Base-by-base conservation (phyloP, 2,797 vertebrate species). In the Rhinoraja longicauda region DNA sequence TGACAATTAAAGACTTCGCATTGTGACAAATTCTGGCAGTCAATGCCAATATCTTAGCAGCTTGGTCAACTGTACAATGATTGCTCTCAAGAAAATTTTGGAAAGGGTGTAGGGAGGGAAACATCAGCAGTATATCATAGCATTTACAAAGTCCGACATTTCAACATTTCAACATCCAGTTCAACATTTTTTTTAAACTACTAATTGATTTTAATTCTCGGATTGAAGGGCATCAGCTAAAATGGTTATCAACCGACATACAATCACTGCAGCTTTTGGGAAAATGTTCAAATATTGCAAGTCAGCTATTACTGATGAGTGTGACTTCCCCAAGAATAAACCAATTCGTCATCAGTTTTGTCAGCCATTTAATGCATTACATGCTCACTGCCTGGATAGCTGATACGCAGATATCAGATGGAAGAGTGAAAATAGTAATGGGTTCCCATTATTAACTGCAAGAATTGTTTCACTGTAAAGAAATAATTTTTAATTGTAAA, bases 21-120 rank as follows among this genome's bases (percentile, higher is more conserved):
- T 90, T 84, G 81, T 84, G 53, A 53, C 53, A 90, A 24, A 24
- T 36, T 70, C n/a, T 64, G 86, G 62, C 32, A 67, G 32, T 90
- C 86, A 90, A 67, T 90, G 53, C 81, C 32, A 70, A 73, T 75
- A 73, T 92, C 19, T 26, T 92, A 92, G 90, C 90, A 92, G 90
- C 90, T 92, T 73, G 90, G 67, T 73, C 90, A 92, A 92, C 67
- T 45, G 39, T 92, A 92, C 62, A 88, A 67, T 45, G 19, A n/a
- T 45, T 92, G 70, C 39, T 92, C 53, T 92, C 70, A 57, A 53
- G 4, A 26, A 26, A 53, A 10, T 53, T 73, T 39, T 64, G 0
- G 64, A 17, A 17, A 17, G 70, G 70, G 17, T 4, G 21, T 3
- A 5, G 1, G 70, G 19, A 72, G 39, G 53, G 39, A 91, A 21